phyloP scores from a whole-genome alignment of 2,888 invertebrate genomes.

The Drosophila hamatofila region DNA sequence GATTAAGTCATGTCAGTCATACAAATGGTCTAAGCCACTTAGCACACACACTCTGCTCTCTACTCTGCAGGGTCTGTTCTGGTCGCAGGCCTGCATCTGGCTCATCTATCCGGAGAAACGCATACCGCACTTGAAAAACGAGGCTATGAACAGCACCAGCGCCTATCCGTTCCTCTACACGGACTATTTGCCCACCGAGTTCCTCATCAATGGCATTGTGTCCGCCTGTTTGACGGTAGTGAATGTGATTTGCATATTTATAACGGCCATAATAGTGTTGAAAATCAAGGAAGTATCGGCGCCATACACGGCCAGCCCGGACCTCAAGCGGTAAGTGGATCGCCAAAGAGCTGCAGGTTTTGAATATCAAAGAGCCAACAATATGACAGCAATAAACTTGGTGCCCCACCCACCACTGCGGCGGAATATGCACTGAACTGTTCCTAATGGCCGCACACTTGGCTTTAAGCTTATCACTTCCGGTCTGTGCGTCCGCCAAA shows the following conservation, averaged over 20 bases:
- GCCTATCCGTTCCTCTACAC: slow-evolving; percentile 90
- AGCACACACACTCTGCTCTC: slow-evolving; percentile 17
- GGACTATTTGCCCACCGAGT: slow-evolving; percentile 91
- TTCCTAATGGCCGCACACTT: slow-evolving; percentile 48
- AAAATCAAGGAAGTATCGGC: slow-evolving; percentile 95
- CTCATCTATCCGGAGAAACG: slow-evolving; percentile 88
- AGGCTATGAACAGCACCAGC: slow-evolving; percentile 88
- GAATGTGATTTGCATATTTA: slow-evolving; percentile 93
- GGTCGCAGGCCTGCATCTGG: slow-evolving; percentile 91
- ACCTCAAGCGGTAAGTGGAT: slow-evolving; percentile 87
- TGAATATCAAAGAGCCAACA: not conserved
- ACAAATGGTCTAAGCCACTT: slow-evolving; percentile 5
- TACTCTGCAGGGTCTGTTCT: slow-evolving; percentile 88
- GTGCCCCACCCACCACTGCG: not conserved
- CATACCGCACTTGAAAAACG: slow-evolving; percentile 90
- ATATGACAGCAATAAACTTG: slow-evolving; percentile 16
- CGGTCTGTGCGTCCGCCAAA: slow-evolving; percentile 35
- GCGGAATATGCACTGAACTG: slow-evolving; percentile 30
- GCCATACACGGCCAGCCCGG: slow-evolving; percentile 91
- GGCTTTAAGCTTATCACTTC: slow-evolving; percentile 61
- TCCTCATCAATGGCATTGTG: slow-evolving; percentile 91
- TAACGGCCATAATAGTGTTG: slow-evolving; percentile 91
- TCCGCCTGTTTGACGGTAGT: slow-evolving; percentile 92
- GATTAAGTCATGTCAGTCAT: slow-evolving; percentile 19
- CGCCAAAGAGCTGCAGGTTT: not conserved